Conservation (phyloP, 1,140 invertebrate species). For the Leptoteleia sp. region DNA sequence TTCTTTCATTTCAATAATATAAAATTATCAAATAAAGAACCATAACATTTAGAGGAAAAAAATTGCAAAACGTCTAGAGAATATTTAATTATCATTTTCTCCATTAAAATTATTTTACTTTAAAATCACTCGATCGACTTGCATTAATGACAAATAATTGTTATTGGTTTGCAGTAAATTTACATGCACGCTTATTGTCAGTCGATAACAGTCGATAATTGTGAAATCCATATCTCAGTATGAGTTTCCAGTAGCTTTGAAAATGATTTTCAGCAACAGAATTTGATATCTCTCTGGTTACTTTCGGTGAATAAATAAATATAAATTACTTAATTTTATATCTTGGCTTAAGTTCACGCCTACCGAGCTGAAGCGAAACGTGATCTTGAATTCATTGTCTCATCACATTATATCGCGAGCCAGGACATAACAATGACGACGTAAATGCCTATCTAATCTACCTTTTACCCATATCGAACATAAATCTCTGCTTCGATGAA, state of each 20-base stretch:
- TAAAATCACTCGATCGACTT: no score
- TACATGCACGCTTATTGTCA: conserved; percentile 32
- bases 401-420: conserved; percentile 61
- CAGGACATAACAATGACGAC: conserved; percentile 56
- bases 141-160: no score
- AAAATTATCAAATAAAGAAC: no score
- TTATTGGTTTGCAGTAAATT: conserved; percentile 41
- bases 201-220: conserved; percentile 58
- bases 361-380: conserved; percentile 69
- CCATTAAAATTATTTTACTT: no score
- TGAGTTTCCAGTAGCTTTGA: no score
- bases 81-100: no score
- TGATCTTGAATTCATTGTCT: conserved; percentile 78
- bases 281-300: conserved; percentile 65
- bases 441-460: conserved; percentile 66
- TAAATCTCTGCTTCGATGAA: conserved; percentile 60
- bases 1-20: no score
- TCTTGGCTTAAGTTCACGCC: conserved; percentile 70
- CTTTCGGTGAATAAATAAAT: conserved; percentile 74
- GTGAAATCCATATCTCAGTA: conserved; percentile 4
- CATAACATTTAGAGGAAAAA: no score
- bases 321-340: conserved; percentile 76
- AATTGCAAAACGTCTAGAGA: no score
- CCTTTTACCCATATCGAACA: conserved; percentile 55
- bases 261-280: no score